Evolutionary conservation across 2,113 vertebrate genomes (phyloP).

Genomic region (Elanus axillaris): DNA sequence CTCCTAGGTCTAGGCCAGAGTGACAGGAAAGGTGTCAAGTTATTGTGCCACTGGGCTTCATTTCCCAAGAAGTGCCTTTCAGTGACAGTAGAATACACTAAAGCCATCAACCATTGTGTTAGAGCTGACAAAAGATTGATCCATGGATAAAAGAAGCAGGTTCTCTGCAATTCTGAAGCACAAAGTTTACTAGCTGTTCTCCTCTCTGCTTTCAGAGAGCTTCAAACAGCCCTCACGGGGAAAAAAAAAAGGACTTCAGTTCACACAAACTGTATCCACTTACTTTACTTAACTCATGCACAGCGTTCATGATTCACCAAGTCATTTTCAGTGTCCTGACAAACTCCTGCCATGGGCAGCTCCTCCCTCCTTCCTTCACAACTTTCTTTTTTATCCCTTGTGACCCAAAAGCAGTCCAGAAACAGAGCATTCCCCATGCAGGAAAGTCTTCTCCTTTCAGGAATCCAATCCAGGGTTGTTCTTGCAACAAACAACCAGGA

Average conservation of each 20-base stretch:
- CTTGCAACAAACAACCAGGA: neutral
- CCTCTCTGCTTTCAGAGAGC: neutral
- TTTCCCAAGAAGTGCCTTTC: neutral
- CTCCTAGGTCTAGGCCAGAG: neutral
- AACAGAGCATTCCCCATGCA: neutral
- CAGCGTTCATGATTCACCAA: neutral
- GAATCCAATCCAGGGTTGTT: neutral
- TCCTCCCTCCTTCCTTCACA: neutral
- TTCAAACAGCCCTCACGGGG: neutral
- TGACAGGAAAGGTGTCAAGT: neutral
- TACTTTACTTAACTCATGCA: neutral
- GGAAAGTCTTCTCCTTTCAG: neutral
- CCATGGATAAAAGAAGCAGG: neutral
- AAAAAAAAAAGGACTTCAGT: neutral
- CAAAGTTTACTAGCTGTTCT: neutral
- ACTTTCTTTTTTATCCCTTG: neutral
- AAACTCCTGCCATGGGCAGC: neutral
- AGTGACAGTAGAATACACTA: neutral
- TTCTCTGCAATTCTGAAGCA: neutral
- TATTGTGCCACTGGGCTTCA: neutral
- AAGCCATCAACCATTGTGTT: neutral
- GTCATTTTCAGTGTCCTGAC: neutral
- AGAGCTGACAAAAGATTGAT: neutral
- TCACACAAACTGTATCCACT: neutral
- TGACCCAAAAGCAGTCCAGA: neutral